These are phyloP conservation scores for Chaenocephalus aceratus DNA, from an alignment of 2,113 vertebrate genomes.

Conservation along the genomic window DNA sequence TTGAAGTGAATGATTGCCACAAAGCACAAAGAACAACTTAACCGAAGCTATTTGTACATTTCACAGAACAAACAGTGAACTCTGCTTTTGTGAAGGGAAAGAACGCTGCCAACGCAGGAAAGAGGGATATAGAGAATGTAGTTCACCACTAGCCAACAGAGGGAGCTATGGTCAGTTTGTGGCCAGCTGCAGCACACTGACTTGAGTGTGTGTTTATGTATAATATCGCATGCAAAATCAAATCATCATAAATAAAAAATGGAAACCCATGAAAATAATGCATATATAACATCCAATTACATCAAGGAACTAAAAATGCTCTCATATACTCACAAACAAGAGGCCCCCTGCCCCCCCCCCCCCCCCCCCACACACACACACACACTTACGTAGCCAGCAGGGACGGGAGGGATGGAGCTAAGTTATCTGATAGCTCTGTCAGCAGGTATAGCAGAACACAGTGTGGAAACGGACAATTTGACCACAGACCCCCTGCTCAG, in stretches of 20 bases:
- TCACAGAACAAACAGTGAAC: neutral
- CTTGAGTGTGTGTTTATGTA: constrained; percentile 5
- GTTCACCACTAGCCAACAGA: constrained; percentile 74
- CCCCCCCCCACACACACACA: constrained; percentile 33
- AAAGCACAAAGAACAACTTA: neutral
- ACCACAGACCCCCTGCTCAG: constrained; percentile 51
- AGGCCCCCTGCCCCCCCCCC: neutral
- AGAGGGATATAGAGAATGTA: constrained; percentile 41
- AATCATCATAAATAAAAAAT: constrained; percentile 31
- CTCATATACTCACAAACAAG: neutral
- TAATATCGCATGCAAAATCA: constrained; percentile 9
- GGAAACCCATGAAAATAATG: constrained; percentile 21
- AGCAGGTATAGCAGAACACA: constrained; percentile 65
- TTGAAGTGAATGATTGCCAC: neutral
- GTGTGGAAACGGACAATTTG: constrained; percentile 60
- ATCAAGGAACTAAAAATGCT: constrained; percentile 13
- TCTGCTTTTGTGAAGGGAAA: constrained; percentile 3
- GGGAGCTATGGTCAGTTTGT: constrained; percentile 75
- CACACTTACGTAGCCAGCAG: constrained; percentile 23
- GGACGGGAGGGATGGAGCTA: constrained; percentile 41
- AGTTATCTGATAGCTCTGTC: constrained; percentile 67
- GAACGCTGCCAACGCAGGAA: neutral
- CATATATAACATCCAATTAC: constrained; percentile 14
- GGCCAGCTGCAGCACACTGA: constrained; percentile 37
- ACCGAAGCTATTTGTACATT: neutral